A percentile compares a stretch with the other conserved stretches of the same genome.
These are phyloP conservation scores for Zaprionus nigranus DNA, from an alignment of 1,140 invertebrate species.

Conservation along the genomic window DNA sequence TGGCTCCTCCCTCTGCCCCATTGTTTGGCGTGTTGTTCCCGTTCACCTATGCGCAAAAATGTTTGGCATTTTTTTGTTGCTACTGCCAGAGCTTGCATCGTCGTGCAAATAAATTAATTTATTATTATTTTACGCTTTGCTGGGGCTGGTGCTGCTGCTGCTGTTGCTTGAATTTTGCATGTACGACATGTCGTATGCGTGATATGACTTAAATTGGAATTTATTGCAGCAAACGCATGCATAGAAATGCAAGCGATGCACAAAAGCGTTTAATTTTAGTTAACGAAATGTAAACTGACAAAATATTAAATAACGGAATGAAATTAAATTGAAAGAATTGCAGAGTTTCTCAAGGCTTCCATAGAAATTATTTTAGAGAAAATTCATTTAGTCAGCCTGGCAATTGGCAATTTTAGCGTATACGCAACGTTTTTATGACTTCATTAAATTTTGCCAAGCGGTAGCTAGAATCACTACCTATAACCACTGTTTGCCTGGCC, in stretches of 20 bases:
- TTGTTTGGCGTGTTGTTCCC: slow-evolving; percentile 47
- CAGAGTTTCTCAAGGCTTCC: neutral
- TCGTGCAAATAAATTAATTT: slow-evolving; percentile 79
- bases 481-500: neutral
- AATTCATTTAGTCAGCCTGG: slow-evolving; percentile 22
- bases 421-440: slow-evolving; percentile 55
- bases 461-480: slow-evolving; percentile 7
- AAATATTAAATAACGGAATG: slow-evolving; percentile 22
- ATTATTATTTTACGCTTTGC: slow-evolving; percentile 68
- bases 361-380: slow-evolving; percentile 2
- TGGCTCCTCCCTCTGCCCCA: neutral
- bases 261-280: too few relatives aligned
- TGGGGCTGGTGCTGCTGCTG: slow-evolving; percentile 15
- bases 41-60: slow-evolving; percentile 54
- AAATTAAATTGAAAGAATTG: slow-evolving; percentile 9
- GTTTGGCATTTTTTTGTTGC: slow-evolving; percentile 54
- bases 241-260: slow-evolving; percentile 14
- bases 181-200: slow-evolving; percentile 69
- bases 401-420: slow-evolving; percentile 26
- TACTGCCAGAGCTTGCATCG: slow-evolving; percentile 19
- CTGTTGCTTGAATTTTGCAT: slow-evolving; percentile 59
- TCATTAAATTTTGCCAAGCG: slow-evolving; percentile 49
- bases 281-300: too few relatives aligned
- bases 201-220: slow-evolving; percentile 78
- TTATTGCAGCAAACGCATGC: slow-evolving; percentile 53